A percentile compares a stretch with the other conserved stretches of the same genome.
These are phyloP conservation scores for Micronisus gabar DNA, from an alignment of 2,113 vertebrate genomes.

Conservation along the genomic window DNA sequence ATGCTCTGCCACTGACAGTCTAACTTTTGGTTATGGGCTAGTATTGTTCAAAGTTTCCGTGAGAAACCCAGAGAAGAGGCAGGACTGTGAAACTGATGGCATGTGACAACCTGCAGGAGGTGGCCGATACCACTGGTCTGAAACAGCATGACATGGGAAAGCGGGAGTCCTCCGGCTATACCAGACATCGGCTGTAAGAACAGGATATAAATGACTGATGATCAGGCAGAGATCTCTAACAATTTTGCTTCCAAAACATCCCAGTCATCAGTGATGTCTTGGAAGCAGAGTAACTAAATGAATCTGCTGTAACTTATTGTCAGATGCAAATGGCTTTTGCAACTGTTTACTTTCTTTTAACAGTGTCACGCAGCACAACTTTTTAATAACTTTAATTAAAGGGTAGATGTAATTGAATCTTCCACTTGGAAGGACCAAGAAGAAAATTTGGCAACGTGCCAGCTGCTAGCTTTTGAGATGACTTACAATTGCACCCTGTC, in stretches of 20 bases:
- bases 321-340: neutral
- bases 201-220: neutral
- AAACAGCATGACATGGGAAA: rapidly evolving
- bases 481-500: neutral
- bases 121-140: rapidly evolving
- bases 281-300: neutral
- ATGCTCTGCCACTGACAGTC: neutral
- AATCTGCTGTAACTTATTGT: neutral
- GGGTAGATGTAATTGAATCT: neutral
- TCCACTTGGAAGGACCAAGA: neutral
- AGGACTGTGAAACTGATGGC: neutral
- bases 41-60: neutral
- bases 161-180: neutral
- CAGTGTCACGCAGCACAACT: neutral
- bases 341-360: neutral
- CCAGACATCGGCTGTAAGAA: neutral
- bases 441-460: neutral
- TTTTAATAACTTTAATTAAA: neutral
- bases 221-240: neutral
- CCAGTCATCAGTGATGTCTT: neutral
- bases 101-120: neutral
- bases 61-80: neutral
- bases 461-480: neutral
- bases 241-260: neutral
- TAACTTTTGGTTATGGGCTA: neutral